phyloP scores from a whole-genome alignment of 92 coral and sea anemone species.

The Actinostola sp. region DNA sequence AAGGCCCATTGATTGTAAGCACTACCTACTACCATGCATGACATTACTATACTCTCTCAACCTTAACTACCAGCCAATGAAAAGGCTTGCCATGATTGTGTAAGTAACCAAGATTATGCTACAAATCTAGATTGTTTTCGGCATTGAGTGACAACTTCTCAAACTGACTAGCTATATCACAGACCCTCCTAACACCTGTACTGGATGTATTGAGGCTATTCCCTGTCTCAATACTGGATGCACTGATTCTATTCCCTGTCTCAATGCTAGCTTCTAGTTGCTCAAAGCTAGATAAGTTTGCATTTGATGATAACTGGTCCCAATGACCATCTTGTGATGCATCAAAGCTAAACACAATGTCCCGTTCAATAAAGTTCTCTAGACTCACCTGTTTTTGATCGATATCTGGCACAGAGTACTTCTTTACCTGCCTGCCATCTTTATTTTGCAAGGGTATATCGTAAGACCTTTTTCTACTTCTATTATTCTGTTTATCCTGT shows the following conservation, averaged over 20 bases:
- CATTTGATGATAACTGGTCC: not conserved
- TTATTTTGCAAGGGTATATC: conserved; percentile 46
- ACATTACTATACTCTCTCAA: too few species aligned
- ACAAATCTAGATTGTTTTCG: not conserved
- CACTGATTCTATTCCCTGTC: not conserved
- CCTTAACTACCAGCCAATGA: too few species aligned
- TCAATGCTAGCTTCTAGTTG: conserved; percentile 20
- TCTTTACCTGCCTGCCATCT: conserved; percentile 51
- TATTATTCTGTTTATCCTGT: conserved; percentile 25
- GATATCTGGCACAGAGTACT: conserved; percentile 46
- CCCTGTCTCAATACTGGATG: too few species aligned
- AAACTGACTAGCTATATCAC: conserved; percentile 1
- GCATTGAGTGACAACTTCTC: conserved; percentile 1
- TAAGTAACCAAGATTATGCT: too few species aligned
- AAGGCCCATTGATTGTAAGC: too few species aligned
- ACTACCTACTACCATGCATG: too few species aligned
- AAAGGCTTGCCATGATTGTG: too few species aligned
- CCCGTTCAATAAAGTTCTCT: conserved; percentile 57
- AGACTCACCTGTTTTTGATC: conserved; percentile 43
- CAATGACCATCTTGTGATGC: conserved; percentile 14
- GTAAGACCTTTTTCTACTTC: conserved; percentile 53
- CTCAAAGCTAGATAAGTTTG: conserved; percentile 23
- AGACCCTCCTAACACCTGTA: not conserved
- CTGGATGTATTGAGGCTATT: too few species aligned
- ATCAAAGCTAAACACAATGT: conserved; percentile 42